phyloP scores from a whole-genome alignment of 2,113 vertebrate species.

The Nothocercus nigrocapillus region DNA sequence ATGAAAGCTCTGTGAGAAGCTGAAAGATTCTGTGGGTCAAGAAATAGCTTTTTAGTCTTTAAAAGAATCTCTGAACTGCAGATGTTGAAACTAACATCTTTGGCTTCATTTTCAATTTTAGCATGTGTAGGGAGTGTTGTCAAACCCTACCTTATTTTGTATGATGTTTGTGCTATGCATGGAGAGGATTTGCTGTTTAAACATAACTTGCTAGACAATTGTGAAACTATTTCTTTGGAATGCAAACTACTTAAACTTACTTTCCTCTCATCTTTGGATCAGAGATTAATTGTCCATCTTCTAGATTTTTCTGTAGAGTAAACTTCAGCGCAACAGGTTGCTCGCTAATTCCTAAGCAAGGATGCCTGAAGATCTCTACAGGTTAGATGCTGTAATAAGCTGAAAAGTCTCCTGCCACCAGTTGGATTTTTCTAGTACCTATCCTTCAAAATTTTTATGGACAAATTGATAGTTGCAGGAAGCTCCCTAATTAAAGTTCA shows the following conservation, averaged over 20 bases:
- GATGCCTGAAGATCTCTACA: background rate
- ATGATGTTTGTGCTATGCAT: background rate
- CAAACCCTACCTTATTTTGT: background rate
- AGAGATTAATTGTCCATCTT: background rate
- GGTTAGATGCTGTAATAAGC: background rate
- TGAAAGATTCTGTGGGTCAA: background rate
- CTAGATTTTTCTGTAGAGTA: background rate
- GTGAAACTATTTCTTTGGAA: background rate
- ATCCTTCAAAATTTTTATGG: fast-evolving
- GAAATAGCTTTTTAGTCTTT: background rate
- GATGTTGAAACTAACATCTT: background rate
- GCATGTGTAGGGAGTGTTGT: background rate
- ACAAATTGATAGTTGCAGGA: background rate
- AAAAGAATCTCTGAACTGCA: background rate
- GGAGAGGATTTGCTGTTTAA: background rate
- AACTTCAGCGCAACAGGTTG: background rate
- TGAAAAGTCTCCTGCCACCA: background rate
- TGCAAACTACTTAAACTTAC: background rate
- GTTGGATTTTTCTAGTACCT: background rate
- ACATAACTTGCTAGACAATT: background rate
- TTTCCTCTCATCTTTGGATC: background rate
- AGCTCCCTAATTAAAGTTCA: background rate
- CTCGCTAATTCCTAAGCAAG: background rate
- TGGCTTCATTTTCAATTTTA: background rate
- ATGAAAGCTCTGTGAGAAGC: background rate